Conservation (phyloP, 2,113 vertebrate species). For the Aphyosemion australe region DNA sequence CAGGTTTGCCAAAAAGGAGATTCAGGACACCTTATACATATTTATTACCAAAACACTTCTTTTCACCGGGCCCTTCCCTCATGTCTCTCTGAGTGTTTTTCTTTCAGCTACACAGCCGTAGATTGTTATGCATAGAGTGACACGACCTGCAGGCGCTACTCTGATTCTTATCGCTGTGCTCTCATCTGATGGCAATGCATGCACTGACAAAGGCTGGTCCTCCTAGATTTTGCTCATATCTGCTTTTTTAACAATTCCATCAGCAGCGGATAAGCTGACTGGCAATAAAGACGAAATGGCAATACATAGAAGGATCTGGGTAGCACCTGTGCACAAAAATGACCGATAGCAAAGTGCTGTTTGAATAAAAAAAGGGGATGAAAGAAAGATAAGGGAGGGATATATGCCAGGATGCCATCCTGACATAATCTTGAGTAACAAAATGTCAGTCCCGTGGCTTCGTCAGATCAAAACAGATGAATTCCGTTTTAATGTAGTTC, state of each 20-base stretch:
- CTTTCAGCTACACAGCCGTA: slow-evolving; percentile 50
- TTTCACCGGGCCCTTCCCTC: slow-evolving; percentile 33
- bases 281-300: slow-evolving; percentile 70
- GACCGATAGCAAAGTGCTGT: slow-evolving; percentile 65
- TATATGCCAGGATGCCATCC: slow-evolving; percentile 38
- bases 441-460: slow-evolving; percentile 50
- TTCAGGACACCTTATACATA: slow-evolving; percentile 65
- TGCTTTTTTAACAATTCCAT: slow-evolving; percentile 78
- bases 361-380: slow-evolving; percentile 65
- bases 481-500: slow-evolving; percentile 36
- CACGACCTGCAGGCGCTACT: slow-evolving; percentile 73
- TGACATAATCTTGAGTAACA: slow-evolving; percentile 23
- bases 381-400: slow-evolving; percentile 50
- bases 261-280: slow-evolving; percentile 72
- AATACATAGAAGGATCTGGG: slow-evolving; percentile 71
- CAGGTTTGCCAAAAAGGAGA: slow-evolving; percentile 61
- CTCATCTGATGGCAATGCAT: slow-evolving; percentile 76
- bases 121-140: slow-evolving; percentile 78
- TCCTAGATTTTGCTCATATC: slow-evolving; percentile 71
- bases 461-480: slow-evolving; percentile 33
- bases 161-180: slow-evolving; percentile 74
- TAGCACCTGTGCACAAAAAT: slow-evolving; percentile 68
- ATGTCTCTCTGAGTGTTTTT: slow-evolving; percentile 47
- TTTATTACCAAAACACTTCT: slow-evolving; percentile 51
- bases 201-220: slow-evolving; percentile 70